A percentile compares a stretch with the other conserved stretches of the same genome.
These are phyloP conservation scores for Dromiciops gliroides DNA, from an alignment of 2,113 vertebrate species.

Conservation along the genomic window DNA sequence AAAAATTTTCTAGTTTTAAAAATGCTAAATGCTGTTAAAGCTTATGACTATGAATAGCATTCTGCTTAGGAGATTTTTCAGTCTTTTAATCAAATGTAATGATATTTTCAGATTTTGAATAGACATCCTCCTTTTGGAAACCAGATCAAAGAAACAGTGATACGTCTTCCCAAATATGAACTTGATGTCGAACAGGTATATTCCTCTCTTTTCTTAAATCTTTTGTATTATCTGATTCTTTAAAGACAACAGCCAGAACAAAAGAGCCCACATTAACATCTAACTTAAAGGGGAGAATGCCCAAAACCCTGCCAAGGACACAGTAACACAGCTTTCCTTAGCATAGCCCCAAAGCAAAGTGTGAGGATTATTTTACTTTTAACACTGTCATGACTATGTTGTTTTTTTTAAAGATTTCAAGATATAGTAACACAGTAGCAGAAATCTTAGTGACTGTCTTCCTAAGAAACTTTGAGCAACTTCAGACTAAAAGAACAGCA, in stretches of 20 bases:
- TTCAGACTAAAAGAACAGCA: slow-evolving; percentile 91
- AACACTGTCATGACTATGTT: slow-evolving; percentile 57
- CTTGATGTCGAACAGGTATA: slow-evolving; percentile 90
- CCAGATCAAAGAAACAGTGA: slow-evolving; percentile 95
- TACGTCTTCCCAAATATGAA: slow-evolving; percentile 93
- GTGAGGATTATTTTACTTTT: slow-evolving; percentile 57
- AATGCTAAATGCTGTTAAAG: slow-evolving; percentile 45
- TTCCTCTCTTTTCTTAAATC: slow-evolving; percentile 46
- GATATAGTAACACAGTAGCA: slow-evolving; percentile 86
- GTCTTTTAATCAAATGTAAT: slow-evolving; percentile 58
- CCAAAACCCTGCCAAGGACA: background rate
- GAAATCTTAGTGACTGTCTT: slow-evolving; percentile 91
- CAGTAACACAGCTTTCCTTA: slow-evolving; percentile 21
- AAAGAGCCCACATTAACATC: background rate
- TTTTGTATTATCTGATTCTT: slow-evolving; percentile 42
- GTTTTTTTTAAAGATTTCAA: slow-evolving; percentile 88
- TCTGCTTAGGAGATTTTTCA: slow-evolving; percentile 45
- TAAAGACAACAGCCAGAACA: background rate
- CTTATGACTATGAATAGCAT: slow-evolving; percentile 41
- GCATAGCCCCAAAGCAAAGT: background rate
- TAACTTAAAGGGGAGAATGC: background rate
- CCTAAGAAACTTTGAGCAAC: slow-evolving; percentile 91
- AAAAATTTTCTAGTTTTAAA: slow-evolving; percentile 16
- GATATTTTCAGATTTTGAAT: slow-evolving; percentile 92
- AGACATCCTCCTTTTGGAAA: slow-evolving; percentile 98